These are phyloP conservation scores for Folsomia candida DNA, from an alignment of 2,888 invertebrate species.

Conservation along the genomic window DNA sequence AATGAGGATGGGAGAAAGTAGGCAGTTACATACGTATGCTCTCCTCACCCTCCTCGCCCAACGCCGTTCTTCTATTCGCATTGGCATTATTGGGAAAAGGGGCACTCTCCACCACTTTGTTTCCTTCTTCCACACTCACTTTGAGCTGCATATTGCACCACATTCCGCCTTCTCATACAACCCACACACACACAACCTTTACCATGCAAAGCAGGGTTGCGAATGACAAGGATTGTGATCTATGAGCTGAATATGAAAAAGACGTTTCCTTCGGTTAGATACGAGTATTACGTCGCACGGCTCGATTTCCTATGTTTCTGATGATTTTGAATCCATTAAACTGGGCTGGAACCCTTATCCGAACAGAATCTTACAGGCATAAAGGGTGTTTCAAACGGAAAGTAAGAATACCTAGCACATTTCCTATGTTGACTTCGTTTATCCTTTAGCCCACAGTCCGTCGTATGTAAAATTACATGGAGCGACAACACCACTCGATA, in stretches of 20 bases:
- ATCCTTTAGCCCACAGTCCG: no score
- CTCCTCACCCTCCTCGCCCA: not conserved
- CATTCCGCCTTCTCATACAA: not conserved
- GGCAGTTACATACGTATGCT: not conserved
- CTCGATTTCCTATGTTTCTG: not conserved
- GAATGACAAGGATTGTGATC: no score
- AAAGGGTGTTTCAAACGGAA: no score
- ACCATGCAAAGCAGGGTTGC: no score
- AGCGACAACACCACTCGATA: no score
- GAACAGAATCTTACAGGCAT: no score
- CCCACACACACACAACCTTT: not conserved
- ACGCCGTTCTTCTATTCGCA: not conserved
- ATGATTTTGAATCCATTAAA: not conserved
- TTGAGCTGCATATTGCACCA: not conserved
- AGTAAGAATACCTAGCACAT: no score
- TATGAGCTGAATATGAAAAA: conserved; percentile 4
- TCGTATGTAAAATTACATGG: no score
- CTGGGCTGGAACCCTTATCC: not conserved
- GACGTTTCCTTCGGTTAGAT: not conserved
- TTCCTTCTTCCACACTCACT: not conserved
- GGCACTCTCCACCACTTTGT: not conserved
- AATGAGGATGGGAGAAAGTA: conserved; percentile 5
- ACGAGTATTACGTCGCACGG: not conserved
- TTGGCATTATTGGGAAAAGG: not conserved
- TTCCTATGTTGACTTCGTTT: no score